Evolutionary conservation across 2,113 vertebrate species (phyloP), one percentile per base, ranked within the genome.

Genomic region (Ploceus nigricollis): DNA sequence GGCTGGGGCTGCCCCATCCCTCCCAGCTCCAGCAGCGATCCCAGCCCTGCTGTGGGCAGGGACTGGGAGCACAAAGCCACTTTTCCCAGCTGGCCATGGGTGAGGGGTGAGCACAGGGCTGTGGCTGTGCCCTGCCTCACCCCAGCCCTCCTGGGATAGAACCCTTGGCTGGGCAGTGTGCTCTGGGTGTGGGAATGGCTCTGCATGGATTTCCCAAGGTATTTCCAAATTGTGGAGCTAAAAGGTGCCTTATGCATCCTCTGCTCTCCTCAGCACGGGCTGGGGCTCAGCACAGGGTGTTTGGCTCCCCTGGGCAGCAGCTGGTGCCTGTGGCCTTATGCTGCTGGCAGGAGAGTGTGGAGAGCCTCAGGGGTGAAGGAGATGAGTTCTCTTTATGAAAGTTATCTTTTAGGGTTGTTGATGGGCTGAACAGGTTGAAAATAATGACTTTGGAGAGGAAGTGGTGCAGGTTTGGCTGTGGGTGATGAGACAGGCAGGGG

Each of bases 211-310:
- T 88, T 89, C 64, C 10, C 1, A 66, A 64, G 56, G 57, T 24
- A 6, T 90, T 82, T 80, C 77, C 15, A 4, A 60, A 40, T 8
- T 8, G 2, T 5, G 18, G 70, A 96, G 73, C 63, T 91, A 22
- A 84, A 97, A 90, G 95, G 95, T 97, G 95, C 95, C 96, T 97
- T 97, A 90, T 3, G 47, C 68, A 18, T 17, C 56, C 45, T 31
- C 81, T n/a, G 81, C 82, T 87, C 57, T 92, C 45, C 91, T 58
- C 6, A 4, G 89, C 70, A 77, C 0, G 0, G 57, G 30, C 8
- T 28, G 48, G 33, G 48, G 30, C 50, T 65, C 57, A 15, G 73
- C 45, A 33, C 13, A 1, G 35, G 18, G 4, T 33, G 48, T 50
- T 48, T 42, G 79, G 48, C 48, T 57, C 75, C 35, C 13, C 28